A percentile compares a stretch with the other conserved stretches of the same genome.
Conservation (phyloP, 2,113 vertebrate species). For the Chitala chitala region DNA sequence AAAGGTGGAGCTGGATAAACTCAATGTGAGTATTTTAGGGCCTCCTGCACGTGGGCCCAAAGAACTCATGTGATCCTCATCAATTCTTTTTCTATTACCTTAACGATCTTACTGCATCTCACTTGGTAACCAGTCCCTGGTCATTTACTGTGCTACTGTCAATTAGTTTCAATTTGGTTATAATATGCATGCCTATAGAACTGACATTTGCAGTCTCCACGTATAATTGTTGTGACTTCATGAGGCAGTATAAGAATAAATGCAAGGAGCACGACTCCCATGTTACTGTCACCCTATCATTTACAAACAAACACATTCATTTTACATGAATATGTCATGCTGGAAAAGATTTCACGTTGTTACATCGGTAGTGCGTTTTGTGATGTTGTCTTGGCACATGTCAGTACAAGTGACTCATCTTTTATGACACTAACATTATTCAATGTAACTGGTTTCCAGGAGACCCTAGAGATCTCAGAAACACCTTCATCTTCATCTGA, state of each 20-base stretch:
- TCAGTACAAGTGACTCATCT: not conserved
- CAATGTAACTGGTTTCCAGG: conserved; percentile 46
- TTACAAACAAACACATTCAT: not conserved
- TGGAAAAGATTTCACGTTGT: not conserved
- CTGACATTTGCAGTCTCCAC: too few species aligned
- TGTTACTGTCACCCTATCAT: not conserved
- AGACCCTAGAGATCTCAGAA: conserved; percentile 55
- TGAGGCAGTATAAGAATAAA: not conserved
- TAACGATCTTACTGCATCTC: too few species aligned
- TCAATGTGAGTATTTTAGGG: conserved; percentile 61
- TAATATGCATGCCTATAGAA: too few species aligned
- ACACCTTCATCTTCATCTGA: conserved; percentile 53
- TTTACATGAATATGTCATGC: not conserved
- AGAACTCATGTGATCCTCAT: not conserved
- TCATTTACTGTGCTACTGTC: too few species aligned
- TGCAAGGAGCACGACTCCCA: not conserved
- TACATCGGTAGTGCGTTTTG: not conserved
- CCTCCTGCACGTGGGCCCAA: not conserved
- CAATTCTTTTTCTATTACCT: not conserved
- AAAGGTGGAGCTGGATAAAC: conserved; percentile 61
- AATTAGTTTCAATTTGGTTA: too few species aligned
- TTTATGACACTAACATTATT: not conserved
- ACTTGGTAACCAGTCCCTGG: too few species aligned
- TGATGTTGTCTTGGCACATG: not conserved
- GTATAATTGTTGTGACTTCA: too few species aligned